These are phyloP conservation scores for Champsocephalus esox DNA, from an alignment of 2,797 vertebrate genomes.

Conservation along the genomic window DNA sequence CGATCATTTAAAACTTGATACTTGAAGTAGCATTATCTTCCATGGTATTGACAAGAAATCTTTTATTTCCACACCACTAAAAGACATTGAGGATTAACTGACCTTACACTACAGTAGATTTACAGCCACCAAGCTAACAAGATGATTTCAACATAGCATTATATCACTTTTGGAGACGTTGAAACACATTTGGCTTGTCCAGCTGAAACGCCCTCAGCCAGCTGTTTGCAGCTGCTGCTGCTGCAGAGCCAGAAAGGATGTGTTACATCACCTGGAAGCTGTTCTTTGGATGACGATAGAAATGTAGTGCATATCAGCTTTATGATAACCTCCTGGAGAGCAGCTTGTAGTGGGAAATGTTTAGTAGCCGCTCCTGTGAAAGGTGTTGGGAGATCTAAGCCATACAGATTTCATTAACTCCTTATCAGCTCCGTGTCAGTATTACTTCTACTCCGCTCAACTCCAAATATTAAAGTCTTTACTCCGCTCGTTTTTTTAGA, in stretches of 20 bases:
- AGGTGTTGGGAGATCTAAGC: conserved; percentile 5
- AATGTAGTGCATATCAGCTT: conserved; percentile 2
- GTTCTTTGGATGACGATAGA: conserved; percentile 10
- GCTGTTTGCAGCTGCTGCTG: conserved; percentile 45
- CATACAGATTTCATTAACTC: conserved; percentile 18
- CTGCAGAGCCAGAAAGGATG: conserved; percentile 15
- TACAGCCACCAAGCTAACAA: background rate
- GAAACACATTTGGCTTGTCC: background rate
- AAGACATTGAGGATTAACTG: background rate
- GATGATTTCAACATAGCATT: background rate
- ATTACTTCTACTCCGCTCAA: background rate
- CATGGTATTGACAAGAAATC: background rate
- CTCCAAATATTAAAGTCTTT: background rate
- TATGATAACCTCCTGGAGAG: conserved; percentile 8
- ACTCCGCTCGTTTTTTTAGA: background rate
- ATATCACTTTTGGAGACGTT: background rate
- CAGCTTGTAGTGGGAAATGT: no score
- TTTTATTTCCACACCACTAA: background rate
- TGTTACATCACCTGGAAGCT: conserved; percentile 29
- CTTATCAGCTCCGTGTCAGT: conserved; percentile 25
- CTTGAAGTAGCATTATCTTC: background rate
- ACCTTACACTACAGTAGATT: background rate
- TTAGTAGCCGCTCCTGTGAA: conserved; percentile 4
- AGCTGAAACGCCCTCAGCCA: conserved; percentile 14
- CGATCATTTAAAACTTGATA: background rate